These are phyloP conservation scores for Apodemus speciosus DNA, from an alignment of 2,113 vertebrate species.

Conservation along the genomic window DNA sequence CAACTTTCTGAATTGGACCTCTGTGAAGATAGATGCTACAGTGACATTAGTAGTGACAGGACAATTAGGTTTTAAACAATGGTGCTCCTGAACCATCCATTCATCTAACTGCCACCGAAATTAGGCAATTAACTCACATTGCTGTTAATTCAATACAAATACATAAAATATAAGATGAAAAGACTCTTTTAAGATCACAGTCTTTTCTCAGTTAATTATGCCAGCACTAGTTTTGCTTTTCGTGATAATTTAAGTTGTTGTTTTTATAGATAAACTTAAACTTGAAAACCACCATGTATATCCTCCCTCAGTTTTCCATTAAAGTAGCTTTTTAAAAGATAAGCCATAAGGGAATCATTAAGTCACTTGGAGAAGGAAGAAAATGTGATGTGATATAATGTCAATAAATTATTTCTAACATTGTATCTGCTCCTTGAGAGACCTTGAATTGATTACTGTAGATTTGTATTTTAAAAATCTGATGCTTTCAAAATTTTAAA, in stretches of 20 bases:
- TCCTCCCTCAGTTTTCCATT: not conserved
- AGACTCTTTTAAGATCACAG: constrained; percentile 32
- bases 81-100: not conserved
- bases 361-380: not conserved
- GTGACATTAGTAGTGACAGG: constrained; percentile 38
- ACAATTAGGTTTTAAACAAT: constrained; percentile 43
- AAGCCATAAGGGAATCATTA: not conserved
- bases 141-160: constrained; percentile 52
- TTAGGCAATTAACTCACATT: constrained; percentile 59
- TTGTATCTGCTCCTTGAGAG: not conserved
- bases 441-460: constrained; percentile 10
- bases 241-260: constrained; percentile 49
- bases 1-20: not conserved
- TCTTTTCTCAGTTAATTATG: constrained; percentile 38
- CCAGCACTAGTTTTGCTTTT: not conserved
- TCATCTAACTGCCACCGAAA: constrained; percentile 41
- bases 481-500: not conserved
- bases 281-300: not conserved
- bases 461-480: constrained; percentile 19
- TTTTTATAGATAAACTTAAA: constrained; percentile 20
- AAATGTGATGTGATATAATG: not conserved
- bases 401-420: constrained; percentile 43
- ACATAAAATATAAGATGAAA: constrained; percentile 47
- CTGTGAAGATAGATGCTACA: not conserved
- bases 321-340: constrained; percentile 28